Percentiles rank a stretch among this genome's conserved stretches.
Conservation (phyloP, 2,797 vertebrate genomes). For the Clarias fuscus region DNA sequence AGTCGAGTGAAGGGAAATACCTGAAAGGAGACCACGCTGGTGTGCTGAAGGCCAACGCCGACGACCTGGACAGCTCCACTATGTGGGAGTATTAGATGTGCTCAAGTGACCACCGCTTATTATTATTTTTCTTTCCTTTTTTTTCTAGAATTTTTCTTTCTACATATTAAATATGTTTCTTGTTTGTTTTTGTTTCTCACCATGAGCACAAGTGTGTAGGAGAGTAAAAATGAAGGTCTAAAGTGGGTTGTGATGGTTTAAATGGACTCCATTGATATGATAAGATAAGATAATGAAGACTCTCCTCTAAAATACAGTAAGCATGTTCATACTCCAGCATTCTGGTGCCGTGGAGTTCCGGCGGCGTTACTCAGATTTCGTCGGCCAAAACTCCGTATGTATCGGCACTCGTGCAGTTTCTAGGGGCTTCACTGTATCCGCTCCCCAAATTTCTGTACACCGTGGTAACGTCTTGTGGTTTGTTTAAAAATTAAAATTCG, state of each 20-base stretch:
- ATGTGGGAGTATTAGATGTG: slow-evolving; percentile 94
- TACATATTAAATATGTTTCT: slow-evolving; percentile 43
- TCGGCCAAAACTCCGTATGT: background rate
- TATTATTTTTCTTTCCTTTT: slow-evolving; percentile 24
- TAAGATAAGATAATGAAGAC: background rate
- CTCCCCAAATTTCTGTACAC: slow-evolving; percentile 30
- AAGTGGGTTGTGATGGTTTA: slow-evolving; percentile 22
- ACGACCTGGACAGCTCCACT: slow-evolving; percentile 89
- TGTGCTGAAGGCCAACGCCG: slow-evolving; percentile 91
- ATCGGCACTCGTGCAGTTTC: slow-evolving; percentile 24
- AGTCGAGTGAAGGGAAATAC: slow-evolving; percentile 85
- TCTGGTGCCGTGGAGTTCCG: slow-evolving; percentile 41
- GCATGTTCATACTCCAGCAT: slow-evolving; percentile 37
- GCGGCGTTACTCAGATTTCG: slow-evolving; percentile 17
- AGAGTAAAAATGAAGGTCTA: slow-evolving; percentile 30
- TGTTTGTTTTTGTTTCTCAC: slow-evolving; percentile 39
- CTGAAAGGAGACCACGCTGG: slow-evolving; percentile 96
- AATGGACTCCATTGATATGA: slow-evolving; percentile 14
- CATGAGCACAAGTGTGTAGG: slow-evolving; percentile 53
- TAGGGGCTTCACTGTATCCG: slow-evolving; percentile 31
- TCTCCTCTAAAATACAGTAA: slow-evolving; percentile 24
- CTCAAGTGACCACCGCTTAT: slow-evolving; percentile 65
- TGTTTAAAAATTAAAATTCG: slow-evolving; percentile 28
- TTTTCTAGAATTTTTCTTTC: slow-evolving; percentile 31
- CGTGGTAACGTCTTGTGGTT: slow-evolving; percentile 42